Base-by-base conservation (phyloP, 2,888 invertebrate species). In the Nomada ruficornis region DNA sequence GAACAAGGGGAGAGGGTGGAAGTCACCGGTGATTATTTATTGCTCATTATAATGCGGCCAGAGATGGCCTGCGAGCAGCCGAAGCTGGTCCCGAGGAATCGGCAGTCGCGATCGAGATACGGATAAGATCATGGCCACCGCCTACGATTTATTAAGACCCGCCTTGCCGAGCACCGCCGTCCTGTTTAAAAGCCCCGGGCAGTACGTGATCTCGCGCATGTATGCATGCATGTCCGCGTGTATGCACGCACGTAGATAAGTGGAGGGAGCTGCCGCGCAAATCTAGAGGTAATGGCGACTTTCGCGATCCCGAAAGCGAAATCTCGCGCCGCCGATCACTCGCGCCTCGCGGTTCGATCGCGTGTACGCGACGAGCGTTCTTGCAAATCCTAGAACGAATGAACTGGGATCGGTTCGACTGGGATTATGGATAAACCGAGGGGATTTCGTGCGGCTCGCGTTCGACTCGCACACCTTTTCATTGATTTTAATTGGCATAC, bases 71-170 rank as follows among this genome's bases (percentile, higher is more conserved):
- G 83, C 84, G 70, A 80, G 80, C 75, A 7, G 79, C 72, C 83
- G 64, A 29, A 57, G 64, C 69, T 73, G 52, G 72, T 18, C 9
- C 76, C 76, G 70, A 74, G 76, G 86, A 90, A 92, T 91, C 90
- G 90, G 90, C 91, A 90, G 90, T 88, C 77, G 79, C 82, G 84
- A 90, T 92, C 89, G 86, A 86, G 86, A 88, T 88, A 83, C 85
- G 82, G 88, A 90, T 91, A 90, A 90, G 89, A 89, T 89, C 83
- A 75, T 69, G 81, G 78, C 82, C 86, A 88, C 88, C 88, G 88
- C 88, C 86, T 87, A 89, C 90, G 90, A 92, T 92, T 92, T 92
- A 91, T 92, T 90, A 89, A 88, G 88, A 86, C 80, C 85, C 82
- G 78, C 73, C 78, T 74, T 54, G 70, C 69, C 50, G 84, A 75